Percentiles rank a stretch among this genome's conserved stretches.
Evolutionary conservation across 2,888 invertebrate genomes (phyloP).

Genomic region (Asteroscopus sphinx): DNA sequence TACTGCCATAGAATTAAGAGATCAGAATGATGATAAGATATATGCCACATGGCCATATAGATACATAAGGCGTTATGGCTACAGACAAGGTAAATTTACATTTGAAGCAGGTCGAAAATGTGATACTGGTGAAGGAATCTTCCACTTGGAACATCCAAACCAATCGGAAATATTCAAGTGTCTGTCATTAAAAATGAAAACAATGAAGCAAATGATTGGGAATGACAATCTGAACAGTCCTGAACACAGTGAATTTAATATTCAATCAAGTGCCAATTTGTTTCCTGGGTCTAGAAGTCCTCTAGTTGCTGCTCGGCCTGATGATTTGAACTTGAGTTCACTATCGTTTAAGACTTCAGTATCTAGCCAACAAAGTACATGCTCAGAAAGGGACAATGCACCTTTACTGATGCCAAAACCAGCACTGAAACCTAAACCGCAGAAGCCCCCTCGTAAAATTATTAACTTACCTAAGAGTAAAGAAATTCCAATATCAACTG

Average conservation of each 20-base stretch:
- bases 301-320: conserved; percentile 91
- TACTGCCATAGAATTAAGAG: conserved; percentile 93
- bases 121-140: conserved; percentile 95
- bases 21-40: conserved; percentile 91
- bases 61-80: conserved; percentile 95
- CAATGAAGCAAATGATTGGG: conserved; percentile 95
- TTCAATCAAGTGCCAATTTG: conserved; percentile 93
- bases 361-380: conserved; percentile 79
- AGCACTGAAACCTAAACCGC: conserved; percentile 90
- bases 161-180: conserved; percentile 95
- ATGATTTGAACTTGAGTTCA: conserved; percentile 84
- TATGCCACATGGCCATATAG: conserved; percentile 95
- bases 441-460: conserved; percentile 91
- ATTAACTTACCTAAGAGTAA: conserved; percentile 83
- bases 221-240: conserved; percentile 91
- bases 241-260: conserved; percentile 93
- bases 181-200: conserved; percentile 95
- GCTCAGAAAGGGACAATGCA: conserved; percentile 80
- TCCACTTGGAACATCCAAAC: conserved; percentile 94
- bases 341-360: conserved; percentile 85
- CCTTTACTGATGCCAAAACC: conserved; percentile 88
- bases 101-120: conserved; percentile 97
- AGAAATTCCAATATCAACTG: conserved; percentile 77
- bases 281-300: conserved; percentile 95
- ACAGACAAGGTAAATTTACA: conserved; percentile 95